Evolutionary conservation across 2,797 vertebrate species (phyloP).

Genomic region (Parotocinclus haroldoi): DNA sequence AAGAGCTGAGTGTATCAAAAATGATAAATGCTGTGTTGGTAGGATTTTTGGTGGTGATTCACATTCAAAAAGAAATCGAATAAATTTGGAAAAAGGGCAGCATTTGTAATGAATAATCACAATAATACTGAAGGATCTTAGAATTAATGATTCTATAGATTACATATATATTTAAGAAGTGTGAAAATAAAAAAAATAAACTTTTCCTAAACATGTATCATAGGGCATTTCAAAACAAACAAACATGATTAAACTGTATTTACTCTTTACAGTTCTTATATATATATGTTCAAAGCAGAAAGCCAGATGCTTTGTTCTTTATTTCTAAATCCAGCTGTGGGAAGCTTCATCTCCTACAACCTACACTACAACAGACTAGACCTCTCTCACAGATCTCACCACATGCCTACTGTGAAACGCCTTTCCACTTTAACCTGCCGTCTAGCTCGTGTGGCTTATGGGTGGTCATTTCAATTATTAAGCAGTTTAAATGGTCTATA

Average conservation of each 20-base stretch:
- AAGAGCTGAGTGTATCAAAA: conserved; percentile 1
- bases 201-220: too few relatives aligned
- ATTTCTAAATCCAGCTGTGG: conserved; percentile 64
- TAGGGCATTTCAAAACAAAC: too few relatives aligned
- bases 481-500: too few relatives aligned
- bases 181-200: too few relatives aligned
- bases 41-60: conserved; percentile 6
- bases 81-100: not conserved
- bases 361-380: not conserved
- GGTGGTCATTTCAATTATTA: too few relatives aligned
- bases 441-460: not conserved
- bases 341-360: conserved; percentile 1
- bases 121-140: too few relatives aligned
- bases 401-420: conserved; percentile 1
- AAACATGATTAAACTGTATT: too few relatives aligned
- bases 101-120: not conserved
- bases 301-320: not conserved
- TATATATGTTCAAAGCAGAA: too few relatives aligned
- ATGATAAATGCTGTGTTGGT: not conserved
- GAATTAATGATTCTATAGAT: too few relatives aligned
- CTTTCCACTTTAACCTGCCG: not conserved
- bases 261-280: too few relatives aligned
- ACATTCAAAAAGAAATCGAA: not conserved
- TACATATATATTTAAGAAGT: too few relatives aligned
- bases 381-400: not conserved